These are phyloP conservation scores for Pterostichus niger DNA, from an alignment of 2,888 invertebrate genomes.

Conservation along the genomic window DNA sequence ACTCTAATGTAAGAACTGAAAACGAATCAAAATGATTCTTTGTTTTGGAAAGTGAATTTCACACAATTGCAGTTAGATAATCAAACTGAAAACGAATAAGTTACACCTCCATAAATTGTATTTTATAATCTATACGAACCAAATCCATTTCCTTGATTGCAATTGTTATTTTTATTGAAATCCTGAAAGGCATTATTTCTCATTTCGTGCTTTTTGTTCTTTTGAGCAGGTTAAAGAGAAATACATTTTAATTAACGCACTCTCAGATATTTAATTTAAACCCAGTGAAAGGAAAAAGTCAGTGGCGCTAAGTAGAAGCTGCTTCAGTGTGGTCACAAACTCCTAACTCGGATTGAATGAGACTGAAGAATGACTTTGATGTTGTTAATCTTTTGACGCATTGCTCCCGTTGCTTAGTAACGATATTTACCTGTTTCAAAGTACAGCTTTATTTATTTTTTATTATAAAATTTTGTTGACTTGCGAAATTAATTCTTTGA, in stretches of 20 bases:
- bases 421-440: constrained; percentile 33
- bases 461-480: constrained; percentile 13
- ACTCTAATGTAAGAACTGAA: no score
- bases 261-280: constrained; percentile 48
- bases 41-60: no score
- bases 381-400: constrained; percentile 51
- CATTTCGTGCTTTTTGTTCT: not conserved
- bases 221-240: constrained; percentile 26
- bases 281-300: constrained; percentile 28
- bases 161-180: not conserved
- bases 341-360: constrained; percentile 28
- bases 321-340: constrained; percentile 41
- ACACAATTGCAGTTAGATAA: no score
- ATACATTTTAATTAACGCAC: constrained; percentile 51
- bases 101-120: no score
- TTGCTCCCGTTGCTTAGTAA: not conserved
- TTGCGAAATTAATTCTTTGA: constrained; percentile 1
- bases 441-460: constrained; percentile 1
- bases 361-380: constrained; percentile 27
- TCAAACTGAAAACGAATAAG: no score
- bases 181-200: not conserved
- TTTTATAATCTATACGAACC: no score
- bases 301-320: constrained; percentile 12
- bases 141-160: not conserved
- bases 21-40: no score